Base-by-base conservation (phyloP, 2,797 vertebrate genomes). In the Pangasius larnaudii region DNA sequence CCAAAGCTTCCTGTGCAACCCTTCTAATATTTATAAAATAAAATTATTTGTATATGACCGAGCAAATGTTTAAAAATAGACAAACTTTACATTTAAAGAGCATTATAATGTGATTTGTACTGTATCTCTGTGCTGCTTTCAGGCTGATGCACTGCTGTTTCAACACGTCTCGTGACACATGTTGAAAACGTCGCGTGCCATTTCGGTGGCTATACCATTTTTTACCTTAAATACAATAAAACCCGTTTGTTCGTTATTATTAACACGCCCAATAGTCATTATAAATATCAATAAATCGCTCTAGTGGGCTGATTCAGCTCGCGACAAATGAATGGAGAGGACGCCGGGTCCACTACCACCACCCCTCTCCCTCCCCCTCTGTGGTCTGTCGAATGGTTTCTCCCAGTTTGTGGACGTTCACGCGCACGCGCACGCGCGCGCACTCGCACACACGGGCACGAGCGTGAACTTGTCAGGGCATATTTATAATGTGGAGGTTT, bases 401-500 rank as follows among this genome's bases (percentile, higher is more conserved):
- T 91, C 91, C 95, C 92, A 3, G 84, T 80, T 83, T 91, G 77
- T 91, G 75, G n/a, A 86, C 91, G 24, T 85, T 88, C 85, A 81
- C 71, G 58, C 79, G 42, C 42, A 42, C 42, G 5, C 42, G 42
- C 42, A 0, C 42, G 42, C 33, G 3, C 74, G 8, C 74, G 7
- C 27, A 19, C 49, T 33, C 74, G 14, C 27, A 16, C 78, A 53
- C 75, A 33, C 33, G 22, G 4, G 30, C 7, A 8, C 49, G 49
- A 78, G 75, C 49, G n/a, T 19, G 53, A 13, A 59, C 56, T 27
- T 80, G 56, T 59, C 1, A 7, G 19, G 22, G 22, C 56, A 14
- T 1, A 36, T 39, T 61, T 1, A 5, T 0, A 42, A 96, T 96
- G 96, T 88, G 93, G 4, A 88, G 92, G 33, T 61, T 95, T 72